phyloP scores from a whole-genome alignment of 1,140 invertebrate genomes.

The Nephotettix cincticeps region DNA sequence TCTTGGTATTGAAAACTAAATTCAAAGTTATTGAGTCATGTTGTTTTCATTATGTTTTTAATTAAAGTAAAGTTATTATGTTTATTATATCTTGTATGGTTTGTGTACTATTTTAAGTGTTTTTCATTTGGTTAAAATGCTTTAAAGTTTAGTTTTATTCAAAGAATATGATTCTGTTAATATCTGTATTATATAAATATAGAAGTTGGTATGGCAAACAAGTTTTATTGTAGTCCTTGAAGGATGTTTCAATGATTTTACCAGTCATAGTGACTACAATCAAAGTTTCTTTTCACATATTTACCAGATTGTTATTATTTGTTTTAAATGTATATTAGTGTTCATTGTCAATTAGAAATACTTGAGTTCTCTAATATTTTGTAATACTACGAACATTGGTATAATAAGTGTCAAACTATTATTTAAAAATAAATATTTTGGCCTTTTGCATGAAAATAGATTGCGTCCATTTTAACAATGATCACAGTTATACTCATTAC shows the following conservation, averaged over 20 bases:
- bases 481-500: not conserved
- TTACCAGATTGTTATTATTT: not conserved
- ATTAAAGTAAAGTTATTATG: no score
- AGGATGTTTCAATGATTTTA: not conserved
- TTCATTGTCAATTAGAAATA: not conserved
- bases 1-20: no score
- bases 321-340: not conserved
- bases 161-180: no score
- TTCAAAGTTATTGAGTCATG: no score
- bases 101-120: no score
- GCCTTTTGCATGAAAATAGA: not conserved
- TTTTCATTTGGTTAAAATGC: no score
- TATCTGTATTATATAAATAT: not conserved
- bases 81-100: no score
- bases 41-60: no score
- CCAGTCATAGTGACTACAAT: not conserved
- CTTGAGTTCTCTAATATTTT: not conserved
- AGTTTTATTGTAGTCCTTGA: not conserved
- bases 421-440: not conserved
- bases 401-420: not conserved
- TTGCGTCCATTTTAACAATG: not conserved
- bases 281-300: not conserved
- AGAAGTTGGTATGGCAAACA: not conserved
- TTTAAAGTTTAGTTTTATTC: no score
- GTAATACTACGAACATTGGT: not conserved